Base-by-base conservation (phyloP, 2,113 vertebrate species). In the Sardina pilchardus region DNA sequence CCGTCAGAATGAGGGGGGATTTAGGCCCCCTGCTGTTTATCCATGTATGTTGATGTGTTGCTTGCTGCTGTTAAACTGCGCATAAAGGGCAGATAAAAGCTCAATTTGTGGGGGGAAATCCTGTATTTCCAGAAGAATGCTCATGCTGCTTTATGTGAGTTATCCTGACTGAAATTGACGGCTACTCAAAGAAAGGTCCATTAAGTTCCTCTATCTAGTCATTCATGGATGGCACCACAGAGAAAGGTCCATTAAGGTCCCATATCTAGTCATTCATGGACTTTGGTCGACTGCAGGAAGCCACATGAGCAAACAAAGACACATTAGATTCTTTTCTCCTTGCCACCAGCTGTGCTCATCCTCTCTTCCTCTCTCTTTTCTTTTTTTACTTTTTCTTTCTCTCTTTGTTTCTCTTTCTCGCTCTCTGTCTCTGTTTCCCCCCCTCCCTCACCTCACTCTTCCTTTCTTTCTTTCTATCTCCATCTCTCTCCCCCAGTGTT, bases 401-500 rank as follows among this genome's bases (percentile, higher is more conserved):
- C 12, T 1, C 48, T 59, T 4, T 56, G 17, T 56, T 6, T 56
- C 53, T 50, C 59, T 63, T 6, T 0, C 24, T n/a, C 24, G 26
- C 4, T 26, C 24, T 26, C 4, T 26, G 1, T 26, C 24, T 63
- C 3, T 63, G 1, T 26, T 26, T 14, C 6, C 26, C 6, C 10
- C 12, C n/a, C 59, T 67, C n/a, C 0, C 24, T n/a, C 24, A n/a
- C 56, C 9, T 63, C n/a, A 10, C 59, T 30, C 21, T 63, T 9
- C n/a, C 24, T 63, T 4, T 63, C 5, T 63, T 6, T 26, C 59
- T 26, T 24, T 63, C 59, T 67, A 24, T 26, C n/a, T 67, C 59
- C 26, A 24, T 67, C 59, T 26, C 59, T 67, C 36, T 47, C 47
- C 21, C 21, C 9, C 93, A 99, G 98, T 92, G 94, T 97, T 92